Evolutionary conservation across 2,888 invertebrate species (phyloP).

Genomic region (Leucozona laternaria): DNA sequence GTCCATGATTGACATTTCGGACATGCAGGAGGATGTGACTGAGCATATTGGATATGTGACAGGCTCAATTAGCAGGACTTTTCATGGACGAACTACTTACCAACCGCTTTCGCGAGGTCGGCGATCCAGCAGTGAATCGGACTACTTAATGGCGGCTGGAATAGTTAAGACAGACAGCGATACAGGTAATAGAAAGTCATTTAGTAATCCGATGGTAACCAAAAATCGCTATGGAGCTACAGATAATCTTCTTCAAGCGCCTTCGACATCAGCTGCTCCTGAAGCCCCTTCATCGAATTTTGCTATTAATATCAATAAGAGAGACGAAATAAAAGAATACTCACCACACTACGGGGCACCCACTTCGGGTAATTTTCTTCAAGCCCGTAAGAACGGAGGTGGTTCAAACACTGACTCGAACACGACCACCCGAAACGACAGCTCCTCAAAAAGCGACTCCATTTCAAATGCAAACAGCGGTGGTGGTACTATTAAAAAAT

Average conservation of each 20-base stretch:
- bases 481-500: slow-evolving; percentile 77
- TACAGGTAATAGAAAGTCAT: slow-evolving; percentile 78
- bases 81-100: slow-evolving; percentile 91
- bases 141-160: slow-evolving; percentile 81
- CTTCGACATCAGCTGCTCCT: slow-evolving; percentile 56
- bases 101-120: slow-evolving; percentile 88
- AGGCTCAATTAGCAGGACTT: slow-evolving; percentile 90
- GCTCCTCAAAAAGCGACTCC: slow-evolving; percentile 76
- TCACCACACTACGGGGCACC: slow-evolving; percentile 78
- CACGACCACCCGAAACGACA: slow-evolving; percentile 69
- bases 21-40: slow-evolving; percentile 95
- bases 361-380: slow-evolving; percentile 76
- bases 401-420: slow-evolving; percentile 68
- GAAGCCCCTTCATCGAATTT: slow-evolving; percentile 68
- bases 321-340: slow-evolving; percentile 76
- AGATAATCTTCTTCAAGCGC: slow-evolving; percentile 78
- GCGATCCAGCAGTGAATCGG: slow-evolving; percentile 86
- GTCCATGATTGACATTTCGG: slow-evolving; percentile 98
- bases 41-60: slow-evolving; percentile 96
- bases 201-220: slow-evolving; percentile 77
- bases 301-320: slow-evolving; percentile 77
- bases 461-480: slow-evolving; percentile 73
- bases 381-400: slow-evolving; percentile 61
- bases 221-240: slow-evolving; percentile 81
- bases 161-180: slow-evolving; percentile 76